Conservation (phyloP, 2,888 invertebrate genomes). For the Schrankia costaestrigalis region DNA sequence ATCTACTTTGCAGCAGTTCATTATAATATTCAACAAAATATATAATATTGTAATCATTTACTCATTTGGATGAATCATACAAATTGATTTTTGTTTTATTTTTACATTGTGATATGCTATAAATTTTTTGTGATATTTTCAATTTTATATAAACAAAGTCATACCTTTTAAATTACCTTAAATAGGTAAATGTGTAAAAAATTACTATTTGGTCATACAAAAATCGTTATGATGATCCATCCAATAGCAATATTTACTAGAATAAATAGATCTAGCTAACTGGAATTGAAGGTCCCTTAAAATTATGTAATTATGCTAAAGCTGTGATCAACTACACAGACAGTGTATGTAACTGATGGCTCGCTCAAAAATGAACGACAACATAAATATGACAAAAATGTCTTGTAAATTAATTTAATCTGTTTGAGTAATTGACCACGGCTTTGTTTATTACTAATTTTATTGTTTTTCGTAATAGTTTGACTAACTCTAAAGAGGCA, state of each 20-base stretch:
- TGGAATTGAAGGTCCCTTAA: conserved; percentile 81
- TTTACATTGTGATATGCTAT: conserved; percentile 72
- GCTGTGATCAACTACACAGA: conserved; percentile 71
- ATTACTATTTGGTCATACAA: conserved; percentile 76
- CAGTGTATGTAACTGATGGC: conserved; percentile 16
- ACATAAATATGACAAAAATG: conserved; percentile 30
- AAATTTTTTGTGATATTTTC: conserved; percentile 72
- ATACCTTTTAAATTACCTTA: conserved; percentile 61
- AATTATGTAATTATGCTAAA: conserved; percentile 75
- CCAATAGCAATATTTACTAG: conserved; percentile 70
- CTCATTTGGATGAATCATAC: conserved; percentile 63
- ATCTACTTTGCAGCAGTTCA: conserved; percentile 67
- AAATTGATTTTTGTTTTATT: conserved; percentile 54
- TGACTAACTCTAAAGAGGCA: conserved; percentile 78
- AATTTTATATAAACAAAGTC: conserved; percentile 66
- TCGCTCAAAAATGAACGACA: conserved; percentile 21
- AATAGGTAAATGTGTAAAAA: conserved; percentile 71
- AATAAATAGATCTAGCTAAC: conserved; percentile 79
- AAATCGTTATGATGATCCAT: conserved; percentile 65
- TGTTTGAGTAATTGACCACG: conserved; percentile 69
- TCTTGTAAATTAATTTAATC: conserved; percentile 28
- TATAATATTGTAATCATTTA: conserved; percentile 68
- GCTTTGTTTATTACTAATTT: conserved; percentile 73
- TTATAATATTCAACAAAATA: conserved; percentile 75
- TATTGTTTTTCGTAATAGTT: conserved; percentile 72